Base-by-base conservation (phyloP, 2,888 invertebrate species). In the Gisinianus flammeolus region DNA sequence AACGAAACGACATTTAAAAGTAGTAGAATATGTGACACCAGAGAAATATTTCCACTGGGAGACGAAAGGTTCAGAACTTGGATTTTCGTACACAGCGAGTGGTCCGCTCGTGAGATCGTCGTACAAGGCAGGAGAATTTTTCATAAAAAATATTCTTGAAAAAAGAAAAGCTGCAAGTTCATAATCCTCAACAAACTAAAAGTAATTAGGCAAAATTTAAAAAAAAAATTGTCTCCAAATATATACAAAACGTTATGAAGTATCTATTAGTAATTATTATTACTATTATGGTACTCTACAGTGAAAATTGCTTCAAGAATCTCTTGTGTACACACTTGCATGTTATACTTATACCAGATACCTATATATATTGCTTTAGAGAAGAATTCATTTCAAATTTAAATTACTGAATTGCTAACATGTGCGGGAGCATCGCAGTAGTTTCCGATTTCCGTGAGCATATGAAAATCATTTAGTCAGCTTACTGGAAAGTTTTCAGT, bases 81-180 rank as follows among this genome's bases (percentile, higher is more conserved):
- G 98, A 16, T 99, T 99, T 88, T 88, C 95, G 0, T 99, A 98
- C 88, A 96, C 96, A 0, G 99, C 99, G 19, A 97, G 97, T 87
- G 99, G 99, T 0, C 98, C 99, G 0, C 89, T 99, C 8, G 98
- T 99, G 0, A 88, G 98, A 58, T 97, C 97, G 76, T 98, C 98
- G 0, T 99, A 98, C 86, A 93, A 96, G 87, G 99, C 99, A n/a
- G 99, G 98, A 2, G 96, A 97, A 89, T 94, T 93, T 87, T 95
- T 95, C 86, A 92, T 96, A 26, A 90, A 92, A 1, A 94, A 94
- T 86, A 91, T 96, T 83, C 87, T 96, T 73, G 92, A 92, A 76
- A 87, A 87, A 76, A 85, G 87, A 35, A 85, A 83, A 82, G 30
- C 6, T 33, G 16, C 31, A 26, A 24, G n/a, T n/a, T n/a, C n/a